Percentiles rank a stretch among this genome's conserved stretches.
phyloP scores from a whole-genome alignment of 2,113 vertebrate species.

The Patagioenas fasciata region DNA sequence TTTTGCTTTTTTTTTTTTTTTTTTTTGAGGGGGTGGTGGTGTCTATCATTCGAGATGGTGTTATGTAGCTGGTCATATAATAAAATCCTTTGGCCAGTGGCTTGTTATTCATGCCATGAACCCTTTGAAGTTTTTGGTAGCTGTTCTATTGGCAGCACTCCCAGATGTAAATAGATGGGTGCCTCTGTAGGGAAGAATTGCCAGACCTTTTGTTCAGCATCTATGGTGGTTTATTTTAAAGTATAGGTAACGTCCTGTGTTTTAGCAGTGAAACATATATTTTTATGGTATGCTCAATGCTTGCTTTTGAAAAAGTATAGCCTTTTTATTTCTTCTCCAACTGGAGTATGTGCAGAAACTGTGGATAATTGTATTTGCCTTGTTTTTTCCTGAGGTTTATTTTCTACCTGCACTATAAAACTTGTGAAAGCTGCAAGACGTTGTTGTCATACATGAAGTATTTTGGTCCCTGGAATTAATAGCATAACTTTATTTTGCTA shows the following conservation, averaged over 20 bases:
- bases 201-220: slow-evolving; percentile 39
- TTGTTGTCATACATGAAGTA: not conserved
- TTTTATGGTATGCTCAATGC: not conserved
- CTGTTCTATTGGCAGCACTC: slow-evolving; percentile 41
- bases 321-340: not conserved
- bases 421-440: not conserved
- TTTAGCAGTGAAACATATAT: not conserved
- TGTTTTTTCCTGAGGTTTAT: not conserved
- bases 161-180: slow-evolving; percentile 47
- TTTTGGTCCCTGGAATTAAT: not conserved
- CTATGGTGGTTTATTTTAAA: not conserved
- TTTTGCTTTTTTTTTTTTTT: not conserved
- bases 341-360: not conserved
- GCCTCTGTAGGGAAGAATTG: not conserved
- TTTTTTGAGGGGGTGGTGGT: not conserved
- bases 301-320: accelerated
- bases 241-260: slow-evolving; percentile 1
- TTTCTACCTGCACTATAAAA: not conserved
- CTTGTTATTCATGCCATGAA: slow-evolving; percentile 37
- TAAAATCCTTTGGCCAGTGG: slow-evolving; percentile 47
- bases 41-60: not conserved
- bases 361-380: not conserved
- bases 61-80: slow-evolving; percentile 27
- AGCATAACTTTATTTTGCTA: not conserved
- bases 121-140: slow-evolving; percentile 65